Percentiles rank a stretch among this genome's conserved stretches.
These are phyloP conservation scores for Zoanthus gigantus DNA, from an alignment of 92 coral and sea anemone species.

Conservation along the genomic window DNA sequence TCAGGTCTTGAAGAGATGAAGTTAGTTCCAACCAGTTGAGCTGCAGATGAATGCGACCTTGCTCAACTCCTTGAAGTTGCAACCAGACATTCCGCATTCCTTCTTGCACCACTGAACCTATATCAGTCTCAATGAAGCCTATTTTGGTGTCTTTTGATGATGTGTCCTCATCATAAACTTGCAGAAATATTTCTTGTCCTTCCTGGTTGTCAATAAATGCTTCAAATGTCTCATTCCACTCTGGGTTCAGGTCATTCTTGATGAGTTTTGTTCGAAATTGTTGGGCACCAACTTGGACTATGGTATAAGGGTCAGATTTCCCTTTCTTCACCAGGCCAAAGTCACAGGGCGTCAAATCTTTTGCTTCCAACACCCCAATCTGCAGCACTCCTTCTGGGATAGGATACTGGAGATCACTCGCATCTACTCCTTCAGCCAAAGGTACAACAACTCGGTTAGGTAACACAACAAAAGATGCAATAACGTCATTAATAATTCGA, in stretches of 20 bases:
- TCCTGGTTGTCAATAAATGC: slow-evolving; percentile 94
- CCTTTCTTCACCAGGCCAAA: slow-evolving; percentile 87
- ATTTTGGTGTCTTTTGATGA: slow-evolving; percentile 85
- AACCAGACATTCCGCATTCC: slow-evolving; percentile 90
- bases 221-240: slow-evolving; percentile 93
- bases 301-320: slow-evolving; percentile 90
- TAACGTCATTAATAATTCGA: slow-evolving; percentile 87
- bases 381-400: slow-evolving; percentile 96
- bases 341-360: slow-evolving; percentile 81
- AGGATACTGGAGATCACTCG: slow-evolving; percentile 94
- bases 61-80: slow-evolving; percentile 92
- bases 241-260: slow-evolving; percentile 80
- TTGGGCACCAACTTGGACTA: slow-evolving; percentile 91
- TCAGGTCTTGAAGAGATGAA: slow-evolving; percentile 61
- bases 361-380: slow-evolving; percentile 88
- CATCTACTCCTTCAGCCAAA: slow-evolving; percentile 91
- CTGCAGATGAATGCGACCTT: slow-evolving; percentile 79
- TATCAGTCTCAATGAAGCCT: slow-evolving; percentile 80
- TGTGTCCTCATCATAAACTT: slow-evolving; percentile 90
- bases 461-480: slow-evolving; percentile 90
- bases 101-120: slow-evolving; percentile 80
- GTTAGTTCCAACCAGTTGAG: slow-evolving; percentile 82
- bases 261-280: slow-evolving; percentile 84
- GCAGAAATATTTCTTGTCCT: slow-evolving; percentile 80
- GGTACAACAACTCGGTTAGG: slow-evolving; percentile 96